phyloP scores from a whole-genome alignment of 2,113 vertebrate species.

The Etia nguti region DNA sequence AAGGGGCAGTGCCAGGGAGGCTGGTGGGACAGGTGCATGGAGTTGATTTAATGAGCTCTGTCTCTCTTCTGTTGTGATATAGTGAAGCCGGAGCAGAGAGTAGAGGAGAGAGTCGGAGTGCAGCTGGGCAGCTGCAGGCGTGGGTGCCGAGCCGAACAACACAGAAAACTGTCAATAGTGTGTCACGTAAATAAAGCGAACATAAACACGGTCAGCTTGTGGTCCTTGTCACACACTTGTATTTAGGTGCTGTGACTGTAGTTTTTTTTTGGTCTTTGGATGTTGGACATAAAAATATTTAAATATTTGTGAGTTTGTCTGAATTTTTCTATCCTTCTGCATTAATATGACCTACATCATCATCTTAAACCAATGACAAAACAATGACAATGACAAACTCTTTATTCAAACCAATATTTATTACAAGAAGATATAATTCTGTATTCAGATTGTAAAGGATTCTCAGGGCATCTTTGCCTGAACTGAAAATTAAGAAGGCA shows the following conservation, averaged over 20 bases:
- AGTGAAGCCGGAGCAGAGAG: background rate
- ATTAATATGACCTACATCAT: background rate
- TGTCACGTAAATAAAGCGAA: background rate
- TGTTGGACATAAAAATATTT: no score
- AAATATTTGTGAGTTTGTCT: no score
- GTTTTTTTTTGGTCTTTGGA: background rate
- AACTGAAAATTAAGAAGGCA: no score
- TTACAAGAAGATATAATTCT: background rate
- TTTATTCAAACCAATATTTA: background rate
- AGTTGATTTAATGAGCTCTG: background rate
- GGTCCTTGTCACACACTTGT: no score
- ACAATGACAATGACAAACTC: background rate
- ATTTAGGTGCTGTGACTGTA: background rate
- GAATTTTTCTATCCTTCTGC: no score
- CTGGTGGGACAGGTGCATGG: background rate
- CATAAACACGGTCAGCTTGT: background rate
- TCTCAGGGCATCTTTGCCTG: no score
- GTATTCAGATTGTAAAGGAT: no score
- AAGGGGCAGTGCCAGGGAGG: background rate
- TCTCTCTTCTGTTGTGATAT: background rate
- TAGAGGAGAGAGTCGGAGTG: background rate
- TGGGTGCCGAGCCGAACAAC: background rate
- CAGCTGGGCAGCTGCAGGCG: background rate
- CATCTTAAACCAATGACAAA: background rate
- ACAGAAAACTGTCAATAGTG: background rate